Percentiles rank a stretch among this genome's conserved stretches.
Evolutionary conservation across 2,888 invertebrate genomes (phyloP).

Genomic region (Oxyteleia sp.): DNA sequence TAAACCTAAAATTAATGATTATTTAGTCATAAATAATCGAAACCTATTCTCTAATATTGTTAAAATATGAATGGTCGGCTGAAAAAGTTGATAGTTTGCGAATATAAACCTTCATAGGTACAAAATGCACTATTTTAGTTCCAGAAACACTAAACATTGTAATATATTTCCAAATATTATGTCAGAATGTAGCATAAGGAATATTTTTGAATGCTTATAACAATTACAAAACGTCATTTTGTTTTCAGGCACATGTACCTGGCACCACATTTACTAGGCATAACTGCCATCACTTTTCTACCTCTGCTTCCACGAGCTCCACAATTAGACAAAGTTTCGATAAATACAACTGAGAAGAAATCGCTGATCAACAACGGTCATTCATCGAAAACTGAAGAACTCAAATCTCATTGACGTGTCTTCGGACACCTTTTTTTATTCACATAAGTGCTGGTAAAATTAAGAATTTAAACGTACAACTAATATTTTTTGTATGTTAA

Average conservation of each 20-base stretch:
- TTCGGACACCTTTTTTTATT: conserved; percentile 11
- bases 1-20: no score
- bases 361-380: conserved; percentile 69
- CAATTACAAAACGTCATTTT: no score
- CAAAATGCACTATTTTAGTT: no score
- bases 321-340: conserved; percentile 20
- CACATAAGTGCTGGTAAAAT: conserved; percentile 32
- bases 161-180: no score
- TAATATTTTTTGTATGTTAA: conserved; percentile 12
- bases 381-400: conserved; percentile 71
- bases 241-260: conserved; percentile 85
- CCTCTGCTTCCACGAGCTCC: conserved; percentile 79
- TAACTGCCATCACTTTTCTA: conserved; percentile 81
- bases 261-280: conserved; percentile 82
- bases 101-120: no score
- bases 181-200: no score
- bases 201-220: no score
- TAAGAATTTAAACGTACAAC: conserved; percentile 3
- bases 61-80: no score
- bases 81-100: no score
- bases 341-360: conserved; percentile 14
- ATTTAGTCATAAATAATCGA: no score
- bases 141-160: no score
- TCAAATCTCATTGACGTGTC: conserved; percentile 34
- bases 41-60: no score